Evolutionary conservation across 2,797 vertebrate species (phyloP), one percentile per base, ranked within the genome.

Genomic region (Hypotaenidia okinawae): DNA sequence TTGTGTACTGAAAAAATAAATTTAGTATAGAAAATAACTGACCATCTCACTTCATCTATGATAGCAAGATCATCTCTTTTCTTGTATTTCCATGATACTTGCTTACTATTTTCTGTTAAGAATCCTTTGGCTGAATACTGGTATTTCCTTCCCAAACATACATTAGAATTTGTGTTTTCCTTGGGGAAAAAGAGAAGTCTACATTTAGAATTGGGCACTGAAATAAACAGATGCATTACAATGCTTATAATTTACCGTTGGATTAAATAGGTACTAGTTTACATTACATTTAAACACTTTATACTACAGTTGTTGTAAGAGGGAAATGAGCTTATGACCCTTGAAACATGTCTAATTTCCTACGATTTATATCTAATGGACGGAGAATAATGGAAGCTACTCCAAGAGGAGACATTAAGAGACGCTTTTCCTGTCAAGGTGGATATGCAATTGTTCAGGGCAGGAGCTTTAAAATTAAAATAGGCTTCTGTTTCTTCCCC

Each of bases 351-450:
- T 77, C 74, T 90, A 67, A 94, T 96, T 96, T 96, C 95, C 95
- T 95, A 94, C 3, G 2, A 93, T 96, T 95, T 94, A 89, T 58
- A n/a, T 58, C 73, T 73, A 85, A 61, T 15, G 39, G 84, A 76
- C 73, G 21, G 39, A 93, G 80, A 95, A 94, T 94, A 94, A 96
- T 93, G 63, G 90, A 93, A 82, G 32, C 45, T 94, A 80, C 85
- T 94, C 80, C 74, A 90, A 94, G 63, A 96, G 82, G 89, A 92
- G 67, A 90, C 43, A 87, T 91, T 93, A 95, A 67, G 72, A 89
- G 51, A 72, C 90, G 59, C 30, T 85, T 81, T 96, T 96, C 93
- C 90, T 95, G 89, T 87, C 73, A 96, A 67, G 76, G 52, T 94
- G 84, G 47, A 77, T 68, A 58, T 76, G 33, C 77, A 88, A 92